Percentiles rank a stretch among this genome's conserved stretches.
phyloP scores from a whole-genome alignment of 1,140 invertebrate genomes.

The Acyrthosiphon pisum region DNA sequence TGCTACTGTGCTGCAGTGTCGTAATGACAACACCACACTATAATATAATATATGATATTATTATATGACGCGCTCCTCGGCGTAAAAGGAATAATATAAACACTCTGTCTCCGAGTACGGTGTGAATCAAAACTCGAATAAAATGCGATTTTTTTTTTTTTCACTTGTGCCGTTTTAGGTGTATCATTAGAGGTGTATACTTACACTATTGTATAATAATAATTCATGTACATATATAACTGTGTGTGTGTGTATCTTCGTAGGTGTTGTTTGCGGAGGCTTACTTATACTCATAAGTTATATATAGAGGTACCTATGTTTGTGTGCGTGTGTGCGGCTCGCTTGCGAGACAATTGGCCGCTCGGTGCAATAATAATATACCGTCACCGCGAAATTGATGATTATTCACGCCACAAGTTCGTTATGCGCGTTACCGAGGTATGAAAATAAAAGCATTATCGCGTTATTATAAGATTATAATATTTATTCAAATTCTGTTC shows the following conservation, averaged over 20 bases:
- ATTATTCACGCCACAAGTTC: background rate
- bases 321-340: background rate
- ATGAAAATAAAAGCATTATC: slow-evolving; percentile 9
- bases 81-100: slow-evolving; percentile 9
- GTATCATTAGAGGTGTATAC: background rate
- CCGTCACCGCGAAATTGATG: background rate
- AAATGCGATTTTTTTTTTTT: background rate
- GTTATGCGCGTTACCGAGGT: background rate
- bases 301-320: background rate
- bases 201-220: background rate
- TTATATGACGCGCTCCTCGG: background rate
- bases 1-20: background rate
- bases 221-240: slow-evolving; percentile 1
- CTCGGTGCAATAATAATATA: background rate
- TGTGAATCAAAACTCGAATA: background rate
- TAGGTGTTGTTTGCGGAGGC: background rate
- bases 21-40: background rate
- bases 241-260: background rate
- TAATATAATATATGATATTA: background rate
- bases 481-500: background rate
- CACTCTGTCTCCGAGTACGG: background rate
- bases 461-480: background rate
- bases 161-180: background rate
- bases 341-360: background rate
- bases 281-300: background rate